A percentile compares a stretch with the other conserved stretches of the same genome.
Conservation (phyloP, 1,140 invertebrate genomes). For the Telenomus remus region DNA sequence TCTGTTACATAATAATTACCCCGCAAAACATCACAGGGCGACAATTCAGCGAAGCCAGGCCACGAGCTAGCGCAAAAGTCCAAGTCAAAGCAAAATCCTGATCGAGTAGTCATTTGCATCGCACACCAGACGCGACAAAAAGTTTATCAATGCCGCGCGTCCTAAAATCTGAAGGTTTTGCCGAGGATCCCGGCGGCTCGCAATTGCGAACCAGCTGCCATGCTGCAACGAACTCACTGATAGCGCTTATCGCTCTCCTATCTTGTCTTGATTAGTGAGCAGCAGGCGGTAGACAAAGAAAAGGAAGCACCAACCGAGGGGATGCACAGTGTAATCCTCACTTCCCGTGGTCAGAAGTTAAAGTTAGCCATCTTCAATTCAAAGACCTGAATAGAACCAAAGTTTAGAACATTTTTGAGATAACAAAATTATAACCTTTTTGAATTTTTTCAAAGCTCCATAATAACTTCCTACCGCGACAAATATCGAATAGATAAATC, state of each 20-base stretch:
- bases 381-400: slow-evolving; percentile 28
- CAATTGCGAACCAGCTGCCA: slow-evolving; percentile 48
- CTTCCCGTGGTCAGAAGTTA: slow-evolving; percentile 39
- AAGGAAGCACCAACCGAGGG: background rate
- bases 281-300: slow-evolving; percentile 20
- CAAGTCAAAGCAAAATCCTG: background rate
- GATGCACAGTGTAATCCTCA: slow-evolving; percentile 42
- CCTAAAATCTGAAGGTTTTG: slow-evolving; percentile 47
- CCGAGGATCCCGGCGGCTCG: slow-evolving; percentile 34
- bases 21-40: background rate
- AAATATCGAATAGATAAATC: too few relatives aligned
- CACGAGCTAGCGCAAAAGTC: slow-evolving; percentile 3
- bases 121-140: slow-evolving; percentile 31
- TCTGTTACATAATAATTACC: slow-evolving; percentile 7
- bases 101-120: slow-evolving; percentile 25
- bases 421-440: slow-evolving; percentile 35
- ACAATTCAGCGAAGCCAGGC: slow-evolving; percentile 5
- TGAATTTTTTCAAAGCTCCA: too few relatives aligned
- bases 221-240: slow-evolving; percentile 44
- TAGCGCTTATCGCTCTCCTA: slow-evolving; percentile 46
- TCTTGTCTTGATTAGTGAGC: slow-evolving; percentile 49
- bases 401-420: slow-evolving; percentile 40
- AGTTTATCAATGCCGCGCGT: slow-evolving; percentile 35
- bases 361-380: slow-evolving; percentile 40
- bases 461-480: too few relatives aligned